Evolutionary conservation across 2,888 invertebrate genomes (phyloP), one percentile per base, ranked within the genome.

Genomic region (Nomada fabriciana): DNA sequence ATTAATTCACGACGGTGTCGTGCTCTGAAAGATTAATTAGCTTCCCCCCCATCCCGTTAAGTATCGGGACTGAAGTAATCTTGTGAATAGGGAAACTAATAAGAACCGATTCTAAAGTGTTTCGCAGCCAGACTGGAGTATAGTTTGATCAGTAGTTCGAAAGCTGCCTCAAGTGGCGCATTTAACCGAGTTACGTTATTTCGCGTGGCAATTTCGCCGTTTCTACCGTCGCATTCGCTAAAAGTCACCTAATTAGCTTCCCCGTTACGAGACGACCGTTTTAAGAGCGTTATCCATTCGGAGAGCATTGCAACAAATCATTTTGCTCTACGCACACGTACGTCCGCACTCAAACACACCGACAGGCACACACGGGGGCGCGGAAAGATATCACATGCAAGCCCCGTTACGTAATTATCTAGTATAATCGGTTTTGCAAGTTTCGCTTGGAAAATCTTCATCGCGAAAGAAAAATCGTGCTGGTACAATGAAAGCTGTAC

Each of bases 51-150:
- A 1, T 2, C 70, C 77, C 50, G 72, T 75, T 79, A 85, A 83
- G 67, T 73, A 76, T 71, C 75, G 79, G 23, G 64, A n/a, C 43
- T 70, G 74, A 64, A 65, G 60, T 63, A 60, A 73, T 13, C 61
- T 69, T 76, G 15, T 65, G 73, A 80, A 70, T 80, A 73, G 64
- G 72, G 72, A 77, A 77, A 87, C 85, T 86, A 87, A 87, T 85
- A 80, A 84, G 85, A 80, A 64, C 69, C 70, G 77, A 86, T 84
- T 86, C 70, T 67, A 53, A 87, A 82, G 78, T 76, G 76, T 72
- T 70, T 60, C 74, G 57, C 61, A 53, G 65, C 61, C 67, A 55
- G n/a, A 55, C 43, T 67, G 70, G 42, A 4, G 80, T 59, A 74
- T 77, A 77, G 77, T 78, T 82, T 74, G 82, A 78, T 78, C 74